A percentile compares a stretch with the other conserved stretches of the same genome.
Evolutionary conservation across 2,797 vertebrate species (phyloP).

Genomic region (Pangasius larnaudii): DNA sequence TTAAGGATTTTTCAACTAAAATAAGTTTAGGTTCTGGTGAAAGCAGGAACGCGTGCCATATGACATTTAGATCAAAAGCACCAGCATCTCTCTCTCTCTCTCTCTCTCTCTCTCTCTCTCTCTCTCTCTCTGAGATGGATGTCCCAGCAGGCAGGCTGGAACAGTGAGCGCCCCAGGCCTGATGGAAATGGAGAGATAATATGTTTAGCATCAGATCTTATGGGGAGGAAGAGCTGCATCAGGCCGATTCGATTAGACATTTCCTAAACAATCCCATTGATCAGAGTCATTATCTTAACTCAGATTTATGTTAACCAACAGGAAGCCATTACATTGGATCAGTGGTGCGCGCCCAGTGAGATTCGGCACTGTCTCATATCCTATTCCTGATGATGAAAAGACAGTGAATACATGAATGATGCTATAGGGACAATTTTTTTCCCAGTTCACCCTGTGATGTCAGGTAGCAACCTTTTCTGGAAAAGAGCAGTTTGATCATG

Average conservation of each 20-base stretch:
- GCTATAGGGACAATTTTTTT: slow-evolving; percentile 3
- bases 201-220: slow-evolving; percentile 63
- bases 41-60: slow-evolving; percentile 18
- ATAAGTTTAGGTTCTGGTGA: not conserved
- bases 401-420: slow-evolving; percentile 33
- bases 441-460: slow-evolving; percentile 13
- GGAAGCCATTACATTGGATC: slow-evolving; percentile 57
- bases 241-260: slow-evolving; percentile 62
- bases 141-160: slow-evolving; percentile 38
- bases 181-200: slow-evolving; percentile 65
- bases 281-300: slow-evolving; percentile 63
- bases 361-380: slow-evolving; percentile 44
- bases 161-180: slow-evolving; percentile 51
- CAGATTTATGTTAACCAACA: slow-evolving; percentile 63
- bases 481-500: not conserved
- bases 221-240: slow-evolving; percentile 59
- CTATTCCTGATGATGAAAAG: slow-evolving; percentile 56
- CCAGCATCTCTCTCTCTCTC: slow-evolving; percentile 10
- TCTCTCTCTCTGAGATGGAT: slow-evolving; percentile 50
- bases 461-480: not conserved
- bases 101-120: not conserved
- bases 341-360: slow-evolving; percentile 34
- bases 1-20: not conserved
- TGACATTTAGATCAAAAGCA: slow-evolving; percentile 52
- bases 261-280: slow-evolving; percentile 64